phyloP scores from a whole-genome alignment of 2,113 vertebrate genomes.

The Macquaria ambigua region DNA sequence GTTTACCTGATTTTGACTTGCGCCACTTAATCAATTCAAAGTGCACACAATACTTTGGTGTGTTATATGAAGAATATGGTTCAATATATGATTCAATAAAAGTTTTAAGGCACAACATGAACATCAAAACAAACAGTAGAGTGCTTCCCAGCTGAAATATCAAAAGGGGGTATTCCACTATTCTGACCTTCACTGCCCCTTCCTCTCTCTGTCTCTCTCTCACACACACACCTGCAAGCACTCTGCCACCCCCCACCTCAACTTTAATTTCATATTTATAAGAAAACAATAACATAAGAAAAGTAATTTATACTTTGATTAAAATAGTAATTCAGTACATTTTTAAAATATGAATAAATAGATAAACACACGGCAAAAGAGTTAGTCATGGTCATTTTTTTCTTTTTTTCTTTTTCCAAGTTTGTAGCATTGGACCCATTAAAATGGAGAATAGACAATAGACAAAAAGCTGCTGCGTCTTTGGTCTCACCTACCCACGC shows the following conservation, averaged over 20 bases:
- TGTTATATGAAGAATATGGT: background rate
- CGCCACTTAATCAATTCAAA: background rate
- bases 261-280: background rate
- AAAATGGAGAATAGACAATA: constrained; percentile 17
- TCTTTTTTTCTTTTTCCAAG: background rate
- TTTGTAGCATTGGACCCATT: background rate
- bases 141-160: constrained; percentile 11
- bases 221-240: background rate
- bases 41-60: background rate
- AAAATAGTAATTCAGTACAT: background rate
- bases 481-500: constrained; percentile 37
- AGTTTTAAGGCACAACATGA: background rate
- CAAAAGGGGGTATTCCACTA: constrained; percentile 1
- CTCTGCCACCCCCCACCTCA: no score
- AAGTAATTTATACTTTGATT: background rate
- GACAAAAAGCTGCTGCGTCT: constrained; percentile 36
- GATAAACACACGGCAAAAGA: background rate
- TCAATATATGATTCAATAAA: background rate
- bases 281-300: background rate
- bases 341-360: background rate
- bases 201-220: background rate
- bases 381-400: background rate
- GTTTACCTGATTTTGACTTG: background rate
- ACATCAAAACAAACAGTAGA: constrained; percentile 15
- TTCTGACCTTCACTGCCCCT: background rate